phyloP scores from a whole-genome alignment of 2,888 invertebrate species.

The Ormia ochracea region DNA sequence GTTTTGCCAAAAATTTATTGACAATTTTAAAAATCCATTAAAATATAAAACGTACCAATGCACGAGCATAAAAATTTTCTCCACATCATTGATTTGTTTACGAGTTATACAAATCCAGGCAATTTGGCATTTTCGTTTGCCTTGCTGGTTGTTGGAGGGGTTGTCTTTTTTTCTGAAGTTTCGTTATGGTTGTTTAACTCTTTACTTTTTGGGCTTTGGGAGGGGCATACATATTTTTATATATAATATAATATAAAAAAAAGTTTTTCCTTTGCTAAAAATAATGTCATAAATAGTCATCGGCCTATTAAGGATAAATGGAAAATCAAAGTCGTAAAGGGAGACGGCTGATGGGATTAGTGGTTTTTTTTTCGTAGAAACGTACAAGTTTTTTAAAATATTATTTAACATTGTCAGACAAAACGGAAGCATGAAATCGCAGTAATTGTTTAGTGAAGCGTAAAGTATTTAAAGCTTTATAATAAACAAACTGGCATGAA shows the following conservation, averaged over 20 bases:
- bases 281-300: constrained; percentile 47
- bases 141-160: neutral
- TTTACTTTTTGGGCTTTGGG: constrained; percentile 28
- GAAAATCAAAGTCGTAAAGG: constrained; percentile 4
- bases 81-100: constrained; percentile 54
- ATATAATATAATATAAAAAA: neutral
- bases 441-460: constrained; percentile 68
- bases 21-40: constrained; percentile 35
- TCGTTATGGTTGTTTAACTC: constrained; percentile 46
- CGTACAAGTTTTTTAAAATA: neutral
- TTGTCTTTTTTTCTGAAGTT: constrained; percentile 6
- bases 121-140: constrained; percentile 19
- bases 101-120: constrained; percentile 38
- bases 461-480: constrained; percentile 69
- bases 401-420: constrained; percentile 36
- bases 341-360: neutral
- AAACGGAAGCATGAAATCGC: constrained; percentile 62
- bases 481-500: constrained; percentile 62
- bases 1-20: constrained; percentile 3
- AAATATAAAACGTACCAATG: neutral
- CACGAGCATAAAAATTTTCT: constrained; percentile 34
- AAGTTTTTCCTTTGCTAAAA: too few relatives aligned
- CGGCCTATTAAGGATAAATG: constrained; percentile 29
- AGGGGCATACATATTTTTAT: too few relatives aligned
- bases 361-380: neutral